Evolutionary conservation across 2,797 vertebrate genomes (phyloP).

Genomic region (Pitangus sulphuratus): DNA sequence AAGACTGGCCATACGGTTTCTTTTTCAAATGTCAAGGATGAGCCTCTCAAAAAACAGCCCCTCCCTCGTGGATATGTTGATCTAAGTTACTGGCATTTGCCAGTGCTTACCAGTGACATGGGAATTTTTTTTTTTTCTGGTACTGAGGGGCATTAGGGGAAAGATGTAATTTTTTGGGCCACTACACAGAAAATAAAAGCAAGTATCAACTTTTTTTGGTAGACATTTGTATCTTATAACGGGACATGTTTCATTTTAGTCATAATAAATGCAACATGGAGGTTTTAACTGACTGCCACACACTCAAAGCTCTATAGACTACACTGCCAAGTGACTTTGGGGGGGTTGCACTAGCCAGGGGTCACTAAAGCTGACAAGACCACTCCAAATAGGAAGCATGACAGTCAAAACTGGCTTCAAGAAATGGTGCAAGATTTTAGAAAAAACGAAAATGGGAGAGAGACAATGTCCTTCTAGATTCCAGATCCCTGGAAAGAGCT

Average conservation of each 20-base stretch:
- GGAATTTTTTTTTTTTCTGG: not conserved
- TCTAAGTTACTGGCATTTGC: not conserved
- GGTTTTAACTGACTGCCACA: not conserved
- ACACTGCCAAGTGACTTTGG: not conserved
- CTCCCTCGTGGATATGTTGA: not conserved
- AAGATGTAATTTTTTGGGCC: not conserved
- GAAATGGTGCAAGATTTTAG: not conserved
- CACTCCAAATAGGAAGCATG: not conserved
- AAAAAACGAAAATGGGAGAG: not conserved
- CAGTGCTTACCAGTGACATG: not conserved
- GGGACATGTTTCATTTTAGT: not conserved
- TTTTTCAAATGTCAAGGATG: not conserved
- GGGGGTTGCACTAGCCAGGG: not conserved
- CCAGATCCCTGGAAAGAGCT: not conserved
- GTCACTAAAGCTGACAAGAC: not conserved
- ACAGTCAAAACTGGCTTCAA: not conserved
- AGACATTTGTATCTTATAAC: not conserved
- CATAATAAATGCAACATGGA: not conserved
- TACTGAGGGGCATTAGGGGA: not conserved
- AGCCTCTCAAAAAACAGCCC: not conserved
- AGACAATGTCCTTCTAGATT: not conserved
- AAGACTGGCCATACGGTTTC: not conserved
- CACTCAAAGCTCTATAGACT: not conserved
- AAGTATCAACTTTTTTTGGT: not conserved
- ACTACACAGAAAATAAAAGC: not conserved